phyloP scores from a whole-genome alignment of 2,888 invertebrate genomes.

The Drosophila dives region DNA sequence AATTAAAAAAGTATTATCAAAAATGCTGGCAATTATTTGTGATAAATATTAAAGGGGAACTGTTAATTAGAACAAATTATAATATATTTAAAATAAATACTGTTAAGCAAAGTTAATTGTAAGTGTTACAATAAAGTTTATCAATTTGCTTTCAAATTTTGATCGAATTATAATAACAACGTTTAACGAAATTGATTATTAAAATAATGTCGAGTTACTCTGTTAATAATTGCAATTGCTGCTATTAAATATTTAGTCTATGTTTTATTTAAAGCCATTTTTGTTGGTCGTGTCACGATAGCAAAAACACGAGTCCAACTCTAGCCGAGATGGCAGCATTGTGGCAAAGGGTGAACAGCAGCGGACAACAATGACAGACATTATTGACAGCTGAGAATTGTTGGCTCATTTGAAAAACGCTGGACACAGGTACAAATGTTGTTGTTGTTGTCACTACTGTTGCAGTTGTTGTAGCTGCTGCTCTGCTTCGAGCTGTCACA shows the following conservation, averaged over 20 bases:
- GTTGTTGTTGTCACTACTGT: slow-evolving; percentile 52
- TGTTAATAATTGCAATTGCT: not conserved
- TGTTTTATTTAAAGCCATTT: not conserved
- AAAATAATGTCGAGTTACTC: not conserved
- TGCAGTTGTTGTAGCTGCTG: slow-evolving; percentile 50
- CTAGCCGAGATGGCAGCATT: not conserved
- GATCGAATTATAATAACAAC: not conserved
- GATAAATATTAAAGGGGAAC: no score
- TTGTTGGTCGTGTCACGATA: slow-evolving; percentile 13
- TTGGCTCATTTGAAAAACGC: slow-evolving; percentile 67
- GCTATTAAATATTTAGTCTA: not conserved
- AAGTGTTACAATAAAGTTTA: not conserved
- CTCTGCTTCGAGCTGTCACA: slow-evolving; percentile 74
- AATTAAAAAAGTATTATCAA: not conserved
- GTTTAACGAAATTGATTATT: not conserved
- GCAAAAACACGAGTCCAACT: not conserved
- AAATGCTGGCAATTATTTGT: not conserved
- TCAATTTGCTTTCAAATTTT: not conserved
- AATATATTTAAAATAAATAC: not conserved
- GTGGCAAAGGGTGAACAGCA: slow-evolving; percentile 25
- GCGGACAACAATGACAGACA: slow-evolving; percentile 62
- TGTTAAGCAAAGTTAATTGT: not conserved
- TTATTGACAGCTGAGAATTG: slow-evolving; percentile 81
- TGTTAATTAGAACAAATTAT: no score
- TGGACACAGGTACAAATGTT: slow-evolving; percentile 56